Evolutionary conservation across 1,140 invertebrate genomes (phyloP), one percentile per base, ranked within the genome.

Genomic region (Drosophila sechellia): DNA sequence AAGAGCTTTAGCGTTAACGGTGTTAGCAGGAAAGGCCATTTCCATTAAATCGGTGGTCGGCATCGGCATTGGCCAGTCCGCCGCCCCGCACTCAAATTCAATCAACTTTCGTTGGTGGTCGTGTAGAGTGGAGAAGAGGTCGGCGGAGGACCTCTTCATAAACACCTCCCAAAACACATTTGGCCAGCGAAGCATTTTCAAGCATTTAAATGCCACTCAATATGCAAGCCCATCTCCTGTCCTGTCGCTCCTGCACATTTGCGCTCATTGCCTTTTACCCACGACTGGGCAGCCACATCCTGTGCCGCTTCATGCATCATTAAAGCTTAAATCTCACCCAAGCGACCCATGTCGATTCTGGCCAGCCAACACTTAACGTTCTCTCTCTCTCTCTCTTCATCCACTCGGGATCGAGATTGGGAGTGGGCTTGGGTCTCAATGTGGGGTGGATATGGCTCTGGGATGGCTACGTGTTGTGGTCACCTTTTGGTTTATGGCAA

Each of bases 291-390:
- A 87, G 85, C 84, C 84, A 89, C 84, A 89, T 89, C 84, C 84
- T 84, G 84, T 89, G 79, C 80, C 84, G 85, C 84, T 89, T 89
- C 84, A 89, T 89, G 84, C 84, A 89, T 89, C 85, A 90, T 89
- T 89, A 90, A 89, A 89, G 85, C 84, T 89, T 89, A 89, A 89
- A 89, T 89, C 84, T 89, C 84, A 89, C 84, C 84, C 84, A 84
- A 68, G 83, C 76, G 84, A 83, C 83, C 81, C 81, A 86, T 81
- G 81, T 87, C 79, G 84, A 90, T 71, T 71, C 81, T 78, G 79
- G 74, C 73, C 72, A 76, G 53, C 73, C 76, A 90, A 86, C 79
- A 90, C 86, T 90, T 79, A 90, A 87, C 81, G 73, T 76, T 35
- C 64, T 11, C 59, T 17, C 15, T 39, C 15, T 39, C 54, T 43